phyloP scores from a whole-genome alignment of 2,888 invertebrate species.

The Ctena decussata region DNA sequence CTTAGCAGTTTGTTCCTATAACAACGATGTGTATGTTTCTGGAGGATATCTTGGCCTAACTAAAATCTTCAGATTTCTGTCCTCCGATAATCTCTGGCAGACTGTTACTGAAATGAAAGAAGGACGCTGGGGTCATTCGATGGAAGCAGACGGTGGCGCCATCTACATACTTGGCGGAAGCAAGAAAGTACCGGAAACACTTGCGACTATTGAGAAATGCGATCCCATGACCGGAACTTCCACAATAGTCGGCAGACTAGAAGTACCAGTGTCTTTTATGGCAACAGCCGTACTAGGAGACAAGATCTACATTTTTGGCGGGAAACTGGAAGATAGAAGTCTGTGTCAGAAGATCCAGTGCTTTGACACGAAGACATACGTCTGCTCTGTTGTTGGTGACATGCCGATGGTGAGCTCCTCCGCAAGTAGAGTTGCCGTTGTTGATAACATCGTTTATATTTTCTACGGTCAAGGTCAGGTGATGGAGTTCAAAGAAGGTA shows the following conservation, averaged over 20 bases:
- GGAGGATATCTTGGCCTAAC: constrained; percentile 63
- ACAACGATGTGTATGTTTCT: constrained; percentile 62
- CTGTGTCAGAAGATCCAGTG: constrained; percentile 53
- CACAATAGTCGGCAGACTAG: constrained; percentile 44
- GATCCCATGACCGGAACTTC: constrained; percentile 24
- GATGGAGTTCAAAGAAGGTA: constrained; percentile 45
- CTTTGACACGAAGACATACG: constrained; percentile 41
- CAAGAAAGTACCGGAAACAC: constrained; percentile 51
- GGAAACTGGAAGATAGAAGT: constrained; percentile 46
- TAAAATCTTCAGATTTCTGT: constrained; percentile 48
- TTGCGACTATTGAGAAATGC: constrained; percentile 60
- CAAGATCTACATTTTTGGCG: constrained; percentile 66
- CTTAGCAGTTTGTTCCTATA: constrained; percentile 59
- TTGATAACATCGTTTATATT: constrained; percentile 45
- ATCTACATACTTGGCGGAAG: constrained; percentile 64
- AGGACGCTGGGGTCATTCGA: constrained; percentile 67
- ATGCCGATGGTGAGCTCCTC: constrained; percentile 52
- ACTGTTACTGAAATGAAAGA: constrained; percentile 42
- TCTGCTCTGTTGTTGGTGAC: constrained; percentile 49
- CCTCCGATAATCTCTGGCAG: constrained; percentile 59
- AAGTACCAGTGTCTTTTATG: constrained; percentile 62
- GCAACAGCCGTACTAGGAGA: constrained; percentile 51
- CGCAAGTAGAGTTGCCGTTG: constrained; percentile 49
- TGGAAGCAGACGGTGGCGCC: constrained; percentile 36
- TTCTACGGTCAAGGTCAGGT: constrained; percentile 62